Evolutionary conservation across 2,113 vertebrate genomes (phyloP).

Genomic region (Hippocampus comes): DNA sequence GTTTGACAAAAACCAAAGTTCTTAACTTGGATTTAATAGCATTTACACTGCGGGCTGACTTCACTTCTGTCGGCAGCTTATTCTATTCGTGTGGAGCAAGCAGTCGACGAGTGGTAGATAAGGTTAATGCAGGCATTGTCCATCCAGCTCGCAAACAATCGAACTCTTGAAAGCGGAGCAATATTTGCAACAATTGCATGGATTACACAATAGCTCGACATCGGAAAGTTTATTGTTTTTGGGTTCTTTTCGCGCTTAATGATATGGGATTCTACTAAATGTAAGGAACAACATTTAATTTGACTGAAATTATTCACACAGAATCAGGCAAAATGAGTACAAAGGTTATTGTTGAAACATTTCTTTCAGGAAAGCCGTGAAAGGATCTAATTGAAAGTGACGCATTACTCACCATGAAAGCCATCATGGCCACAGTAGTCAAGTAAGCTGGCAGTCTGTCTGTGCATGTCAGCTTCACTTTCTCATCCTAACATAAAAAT

Average conservation of each 20-base stretch:
- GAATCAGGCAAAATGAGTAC: background rate
- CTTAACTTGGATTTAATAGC: too few species aligned
- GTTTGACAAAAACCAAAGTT: too few species aligned
- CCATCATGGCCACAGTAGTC: slow-evolving; percentile 80
- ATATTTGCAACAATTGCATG: background rate
- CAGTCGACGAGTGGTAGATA: too few species aligned
- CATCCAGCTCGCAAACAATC: background rate
- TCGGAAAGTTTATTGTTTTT: too few species aligned
- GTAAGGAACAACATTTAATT: too few species aligned
- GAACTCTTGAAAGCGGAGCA: background rate
- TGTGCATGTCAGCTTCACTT: slow-evolving; percentile 91
- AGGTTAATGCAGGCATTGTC: too few species aligned
- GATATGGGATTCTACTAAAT: too few species aligned
- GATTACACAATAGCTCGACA: background rate
- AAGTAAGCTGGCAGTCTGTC: slow-evolving; percentile 90
- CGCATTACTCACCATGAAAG: slow-evolving; percentile 83
- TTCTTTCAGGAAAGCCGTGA: background rate
- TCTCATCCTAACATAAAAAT: slow-evolving; percentile 70
- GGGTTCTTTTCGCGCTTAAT: too few species aligned
- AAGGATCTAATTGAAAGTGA: background rate
- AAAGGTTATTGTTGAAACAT: background rate
- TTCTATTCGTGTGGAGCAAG: too few species aligned
- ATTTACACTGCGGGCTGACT: too few species aligned
- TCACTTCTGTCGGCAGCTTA: too few species aligned
- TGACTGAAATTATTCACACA: background rate